Evolutionary conservation across 2,113 vertebrate genomes (phyloP).

Genomic region (Elgaria multicarinata): DNA sequence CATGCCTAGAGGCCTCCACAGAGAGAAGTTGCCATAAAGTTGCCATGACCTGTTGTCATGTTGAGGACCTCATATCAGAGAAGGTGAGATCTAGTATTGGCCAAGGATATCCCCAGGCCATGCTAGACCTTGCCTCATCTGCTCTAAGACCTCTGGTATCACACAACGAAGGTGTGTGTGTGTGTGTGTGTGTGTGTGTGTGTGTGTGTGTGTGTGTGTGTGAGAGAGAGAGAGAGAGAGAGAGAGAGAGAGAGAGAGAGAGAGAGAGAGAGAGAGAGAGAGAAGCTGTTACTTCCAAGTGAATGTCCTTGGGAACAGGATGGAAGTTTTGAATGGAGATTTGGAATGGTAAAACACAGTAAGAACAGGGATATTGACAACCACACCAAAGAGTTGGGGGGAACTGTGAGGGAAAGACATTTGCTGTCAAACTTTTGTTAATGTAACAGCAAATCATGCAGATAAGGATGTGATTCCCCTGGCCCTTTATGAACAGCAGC

Average conservation of each 20-base stretch:
- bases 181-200: too few species aligned
- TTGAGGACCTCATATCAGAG: not conserved
- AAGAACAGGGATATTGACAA: not conserved
- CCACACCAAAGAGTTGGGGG: slow-evolving; percentile 9
- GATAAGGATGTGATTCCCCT: slow-evolving; percentile 1
- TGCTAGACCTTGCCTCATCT: not conserved
- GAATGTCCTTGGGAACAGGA: fast-evolving
- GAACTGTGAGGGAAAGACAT: too few species aligned
- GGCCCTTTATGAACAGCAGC: not conserved
- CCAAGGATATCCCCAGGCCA: not conserved
- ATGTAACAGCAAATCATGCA: slow-evolving; percentile 13
- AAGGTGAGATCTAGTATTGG: not conserved
- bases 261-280: too few species aligned
- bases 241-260: too few species aligned
- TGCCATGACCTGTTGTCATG: not conserved
- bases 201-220: too few species aligned
- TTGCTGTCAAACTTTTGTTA: not conserved
- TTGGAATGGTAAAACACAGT: not conserved
- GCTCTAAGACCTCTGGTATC: too few species aligned
- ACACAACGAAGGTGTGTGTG: not conserved
- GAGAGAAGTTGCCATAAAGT: not conserved
- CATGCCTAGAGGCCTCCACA: not conserved
- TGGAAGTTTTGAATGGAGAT: not conserved
- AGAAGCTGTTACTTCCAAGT: not conserved
- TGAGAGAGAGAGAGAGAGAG: too few species aligned